Evolutionary conservation across 2,888 invertebrate genomes (phyloP).

Genomic region (Craniophora ligustri): DNA sequence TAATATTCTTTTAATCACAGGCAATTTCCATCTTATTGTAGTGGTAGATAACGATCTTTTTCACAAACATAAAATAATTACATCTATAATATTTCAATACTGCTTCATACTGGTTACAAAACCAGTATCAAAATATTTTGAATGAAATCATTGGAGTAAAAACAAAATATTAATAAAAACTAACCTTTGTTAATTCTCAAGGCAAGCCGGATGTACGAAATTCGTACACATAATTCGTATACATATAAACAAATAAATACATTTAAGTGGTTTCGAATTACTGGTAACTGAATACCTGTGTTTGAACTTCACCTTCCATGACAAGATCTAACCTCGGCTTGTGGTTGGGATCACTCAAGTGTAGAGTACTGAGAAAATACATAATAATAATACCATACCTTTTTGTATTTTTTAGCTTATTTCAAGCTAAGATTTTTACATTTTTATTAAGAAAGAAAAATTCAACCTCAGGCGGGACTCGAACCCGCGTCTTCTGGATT

Average conservation of each 20-base stretch:
- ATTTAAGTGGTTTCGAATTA: not conserved
- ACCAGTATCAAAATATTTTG: not conserved
- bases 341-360: not conserved
- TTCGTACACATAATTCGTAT: too few relatives aligned
- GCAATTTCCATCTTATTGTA: too few relatives aligned
- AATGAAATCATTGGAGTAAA: not conserved
- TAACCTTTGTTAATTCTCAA: not conserved
- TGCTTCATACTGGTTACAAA: not conserved
- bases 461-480: too few relatives aligned
- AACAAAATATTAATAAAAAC: not conserved
- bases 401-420: too few relatives aligned
- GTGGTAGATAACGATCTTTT: too few relatives aligned
- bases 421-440: too few relatives aligned
- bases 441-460: too few relatives aligned
- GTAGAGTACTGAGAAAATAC: not conserved
- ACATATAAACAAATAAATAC: not conserved
- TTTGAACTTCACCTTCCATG: not conserved
- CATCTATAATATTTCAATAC: too few relatives aligned
- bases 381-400: too few relatives aligned
- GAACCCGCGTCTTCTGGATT: too few relatives aligned
- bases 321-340: not conserved
- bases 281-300: constrained; percentile 4
- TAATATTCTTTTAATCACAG: too few relatives aligned
- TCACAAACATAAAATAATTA: too few relatives aligned
- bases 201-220: not conserved